Base-by-base conservation (phyloP, 2,797 vertebrate genomes). In the Buphagus erythrorhynchus region DNA sequence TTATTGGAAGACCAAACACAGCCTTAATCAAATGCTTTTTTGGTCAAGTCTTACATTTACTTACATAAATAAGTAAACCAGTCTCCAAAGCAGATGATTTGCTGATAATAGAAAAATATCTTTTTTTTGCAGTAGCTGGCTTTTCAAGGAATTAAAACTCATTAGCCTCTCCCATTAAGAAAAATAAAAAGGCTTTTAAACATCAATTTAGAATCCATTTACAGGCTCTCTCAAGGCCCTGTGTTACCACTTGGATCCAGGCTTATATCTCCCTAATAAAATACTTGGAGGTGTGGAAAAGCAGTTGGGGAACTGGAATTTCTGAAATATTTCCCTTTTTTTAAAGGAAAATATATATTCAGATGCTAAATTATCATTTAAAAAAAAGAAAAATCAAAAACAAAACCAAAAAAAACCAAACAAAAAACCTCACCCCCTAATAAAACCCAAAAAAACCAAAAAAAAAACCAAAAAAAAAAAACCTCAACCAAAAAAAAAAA, bases 121-220 rank as follows among this genome's bases (percentile, higher is more conserved):
- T 97, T 92, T 92, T 97, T 96, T 93, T 49, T 97, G 85, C 91
- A 97, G 97, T 95, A 96, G 85, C 73, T 94, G 95, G 71, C 94
- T 93, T 97, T 97, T 93, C 61, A 96, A 95, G 91, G 85, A 90
- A 97, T 96, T 96, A 95, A 89, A 83, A 42, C 29, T 90, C 78
- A 90, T 96, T 95, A 95, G 51, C 26, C 13, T 83, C 48, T 83
- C n/a, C 75, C 24, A 80, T 88, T 83, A 35, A 51, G 4, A n/a
- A 35, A 85, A 86, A 49, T 46, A 48, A 42, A 8, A 74, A 67
- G 19, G 86, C 75, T 96, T 96, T 96, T 57, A 91, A 78, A n/a
- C 62, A 55, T 59, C 51, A 86, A 91, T 94, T 96, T 62, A 86
- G 54, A 93, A 81, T 80, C 87, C 91, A 95, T 96, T 96, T 96